These are phyloP conservation scores for Pseudopodoces humilis DNA, from an alignment of 2,113 vertebrate species.

Conservation along the genomic window DNA sequence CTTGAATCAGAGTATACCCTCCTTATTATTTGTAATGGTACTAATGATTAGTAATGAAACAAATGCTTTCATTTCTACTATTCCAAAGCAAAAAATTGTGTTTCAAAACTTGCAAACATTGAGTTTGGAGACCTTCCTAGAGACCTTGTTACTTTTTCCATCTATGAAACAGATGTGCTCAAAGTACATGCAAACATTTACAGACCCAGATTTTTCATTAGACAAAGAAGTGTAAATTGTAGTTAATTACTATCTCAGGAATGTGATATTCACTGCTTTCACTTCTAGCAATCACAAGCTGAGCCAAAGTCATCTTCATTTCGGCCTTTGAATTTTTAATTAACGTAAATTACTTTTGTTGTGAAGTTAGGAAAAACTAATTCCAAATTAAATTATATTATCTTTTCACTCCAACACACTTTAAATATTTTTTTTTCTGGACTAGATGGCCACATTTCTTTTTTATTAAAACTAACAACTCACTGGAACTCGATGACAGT, in stretches of 20 bases:
- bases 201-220: neutral
- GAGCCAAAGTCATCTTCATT: neutral
- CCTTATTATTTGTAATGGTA: neutral
- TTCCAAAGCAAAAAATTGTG: neutral
- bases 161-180: neutral
- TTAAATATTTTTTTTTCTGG: neutral
- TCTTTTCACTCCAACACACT: neutral
- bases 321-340: neutral
- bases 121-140: neutral
- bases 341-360: neutral
- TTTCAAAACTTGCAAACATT: neutral
- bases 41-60: neutral
- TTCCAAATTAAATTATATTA: neutral
- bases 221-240: neutral
- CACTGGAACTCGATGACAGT: neutral
- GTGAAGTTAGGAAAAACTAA: neutral
- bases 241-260: neutral
- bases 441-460: neutral
- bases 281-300: neutral
- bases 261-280: neutral
- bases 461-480: neutral
- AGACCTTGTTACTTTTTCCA: neutral
- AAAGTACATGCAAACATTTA: neutral
- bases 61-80: neutral
- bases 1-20: neutral